Conservation (phyloP, 2,888 invertebrate genomes). For the Caenorhabditis panamensis region DNA sequence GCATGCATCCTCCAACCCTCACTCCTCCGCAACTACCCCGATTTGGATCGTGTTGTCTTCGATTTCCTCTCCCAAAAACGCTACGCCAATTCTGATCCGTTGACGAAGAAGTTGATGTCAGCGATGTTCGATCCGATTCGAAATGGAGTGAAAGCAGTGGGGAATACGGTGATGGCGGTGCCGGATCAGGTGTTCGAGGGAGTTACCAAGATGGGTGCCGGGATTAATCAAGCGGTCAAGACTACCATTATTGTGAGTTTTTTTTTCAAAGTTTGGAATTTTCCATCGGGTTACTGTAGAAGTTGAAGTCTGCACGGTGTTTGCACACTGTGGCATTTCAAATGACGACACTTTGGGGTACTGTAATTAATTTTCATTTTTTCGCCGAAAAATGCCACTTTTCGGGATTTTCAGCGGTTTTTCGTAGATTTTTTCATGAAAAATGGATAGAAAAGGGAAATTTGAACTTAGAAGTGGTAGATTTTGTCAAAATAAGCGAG, state of each 20-base stretch:
- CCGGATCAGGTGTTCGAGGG: constrained; percentile 90
- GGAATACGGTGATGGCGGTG: constrained; percentile 89
- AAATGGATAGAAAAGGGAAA: too few relatives aligned
- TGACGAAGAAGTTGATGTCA: constrained; percentile 83
- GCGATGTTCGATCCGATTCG: constrained; percentile 88
- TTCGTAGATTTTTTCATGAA: too few relatives aligned
- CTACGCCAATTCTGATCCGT: constrained; percentile 70
- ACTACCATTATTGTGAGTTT: constrained; percentile 65
- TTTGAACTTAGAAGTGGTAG: too few relatives aligned
- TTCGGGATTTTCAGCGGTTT: too few relatives aligned
- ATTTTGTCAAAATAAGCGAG: too few relatives aligned
- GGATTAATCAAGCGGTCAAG: constrained; percentile 88
- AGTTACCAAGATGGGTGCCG: constrained; percentile 90
- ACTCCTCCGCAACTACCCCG: constrained; percentile 85
- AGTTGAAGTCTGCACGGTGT: too few relatives aligned
- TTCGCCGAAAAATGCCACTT: too few relatives aligned
- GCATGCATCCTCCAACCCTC: constrained; percentile 84
- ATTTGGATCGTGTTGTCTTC: constrained; percentile 83
- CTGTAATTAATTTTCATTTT: too few relatives aligned
- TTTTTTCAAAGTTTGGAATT: not conserved
- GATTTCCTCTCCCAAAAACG: constrained; percentile 80
- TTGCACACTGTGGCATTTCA: too few relatives aligned
- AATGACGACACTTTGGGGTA: too few relatives aligned
- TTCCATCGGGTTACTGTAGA: too few relatives aligned
- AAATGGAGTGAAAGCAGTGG: constrained; percentile 88